Percentiles rank a stretch among this genome's conserved stretches.
Conservation (phyloP, 2,888 invertebrate species). For the Clusia tigrina region DNA sequence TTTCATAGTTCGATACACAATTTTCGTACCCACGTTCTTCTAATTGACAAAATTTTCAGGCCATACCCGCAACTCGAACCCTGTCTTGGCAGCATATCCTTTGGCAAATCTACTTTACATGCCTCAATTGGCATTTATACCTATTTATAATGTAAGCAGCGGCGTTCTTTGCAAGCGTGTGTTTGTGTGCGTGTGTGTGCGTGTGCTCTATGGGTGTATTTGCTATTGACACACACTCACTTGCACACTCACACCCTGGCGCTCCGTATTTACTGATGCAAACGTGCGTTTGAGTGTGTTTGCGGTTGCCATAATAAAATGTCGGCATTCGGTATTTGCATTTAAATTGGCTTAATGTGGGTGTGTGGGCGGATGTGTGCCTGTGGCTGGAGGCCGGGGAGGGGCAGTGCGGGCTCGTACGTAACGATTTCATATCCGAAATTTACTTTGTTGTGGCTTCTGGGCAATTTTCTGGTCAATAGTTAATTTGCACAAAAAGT, state of each 20-base stretch:
- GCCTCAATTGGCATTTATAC: slow-evolving; percentile 35
- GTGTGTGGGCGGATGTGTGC: background rate
- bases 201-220: slow-evolving; percentile 10
- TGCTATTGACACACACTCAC: slow-evolving; percentile 16
- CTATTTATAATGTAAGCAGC: slow-evolving; percentile 11
- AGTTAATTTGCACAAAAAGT: slow-evolving; percentile 22
- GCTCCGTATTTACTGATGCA: slow-evolving; percentile 15
- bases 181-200: slow-evolving; percentile 18
- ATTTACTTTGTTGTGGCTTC: slow-evolving; percentile 31
- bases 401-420: slow-evolving; percentile 34
- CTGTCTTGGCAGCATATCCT: slow-evolving; percentile 5
- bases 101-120: slow-evolving; percentile 39
- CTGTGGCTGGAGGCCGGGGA: background rate
- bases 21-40: background rate
- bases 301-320: slow-evolving; percentile 56
- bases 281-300: slow-evolving; percentile 36
- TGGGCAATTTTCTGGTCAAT: slow-evolving; percentile 18
- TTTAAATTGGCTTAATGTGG: slow-evolving; percentile 49
- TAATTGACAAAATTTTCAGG: background rate
- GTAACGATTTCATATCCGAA: slow-evolving; percentile 57
- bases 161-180: no score
- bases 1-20: slow-evolving; percentile 17
- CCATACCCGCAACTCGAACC: background rate
- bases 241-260: background rate
- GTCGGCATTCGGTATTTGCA: slow-evolving; percentile 56